These are phyloP conservation scores for Danio kyathit DNA, from an alignment of 2,797 vertebrate species.

Conservation along the genomic window DNA sequence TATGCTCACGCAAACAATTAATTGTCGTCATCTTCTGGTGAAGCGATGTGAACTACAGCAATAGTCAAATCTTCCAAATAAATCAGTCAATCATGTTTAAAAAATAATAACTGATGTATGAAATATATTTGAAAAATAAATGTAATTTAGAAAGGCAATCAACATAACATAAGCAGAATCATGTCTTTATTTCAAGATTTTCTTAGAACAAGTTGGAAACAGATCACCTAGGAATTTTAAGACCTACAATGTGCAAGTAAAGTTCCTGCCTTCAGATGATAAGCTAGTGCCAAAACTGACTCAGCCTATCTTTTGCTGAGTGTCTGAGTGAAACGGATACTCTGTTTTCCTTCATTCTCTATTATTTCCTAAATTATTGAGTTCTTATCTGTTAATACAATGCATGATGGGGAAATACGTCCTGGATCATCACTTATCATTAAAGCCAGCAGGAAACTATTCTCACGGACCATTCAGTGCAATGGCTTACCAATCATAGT, in stretches of 20 bases:
- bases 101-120: neutral
- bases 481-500: slow-evolving; percentile 4
- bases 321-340: slow-evolving; percentile 59
- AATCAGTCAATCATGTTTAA: neutral
- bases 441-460: slow-evolving; percentile 35
- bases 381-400: slow-evolving; percentile 37
- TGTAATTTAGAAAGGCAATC: neutral
- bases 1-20: neutral
- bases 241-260: neutral
- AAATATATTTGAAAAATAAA: too few species aligned
- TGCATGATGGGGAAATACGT: neutral
- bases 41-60: neutral
- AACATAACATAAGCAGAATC: neutral
- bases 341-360: slow-evolving; percentile 50
- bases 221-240: slow-evolving; percentile 12
- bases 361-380: slow-evolving; percentile 60
- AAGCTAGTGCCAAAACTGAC: slow-evolving; percentile 26
- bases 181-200: neutral
- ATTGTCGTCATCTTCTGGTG: neutral
- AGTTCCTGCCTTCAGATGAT: slow-evolving; percentile 12
- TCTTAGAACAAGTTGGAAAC: slow-evolving; percentile 13
- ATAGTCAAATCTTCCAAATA: neutral
- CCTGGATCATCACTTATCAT: slow-evolving; percentile 27
- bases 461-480: slow-evolving; percentile 20
- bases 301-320: slow-evolving; percentile 13